phyloP scores from a whole-genome alignment of 1,140 invertebrate species.

The Calliopsis andreniformis region DNA sequence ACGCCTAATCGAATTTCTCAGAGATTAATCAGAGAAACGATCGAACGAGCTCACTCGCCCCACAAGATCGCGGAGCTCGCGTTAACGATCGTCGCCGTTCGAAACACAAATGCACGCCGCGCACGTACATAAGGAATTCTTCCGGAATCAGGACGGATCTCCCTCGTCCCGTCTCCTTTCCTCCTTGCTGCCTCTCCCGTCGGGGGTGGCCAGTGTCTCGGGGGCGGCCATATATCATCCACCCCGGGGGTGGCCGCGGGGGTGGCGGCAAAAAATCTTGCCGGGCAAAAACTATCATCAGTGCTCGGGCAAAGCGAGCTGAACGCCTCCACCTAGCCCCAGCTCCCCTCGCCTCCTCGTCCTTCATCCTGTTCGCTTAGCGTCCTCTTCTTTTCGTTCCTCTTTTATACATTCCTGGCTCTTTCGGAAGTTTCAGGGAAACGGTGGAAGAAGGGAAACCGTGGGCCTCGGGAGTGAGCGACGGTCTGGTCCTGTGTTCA shows the following conservation, averaged over 20 bases:
- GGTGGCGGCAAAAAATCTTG: conserved; percentile 79
- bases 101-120: conserved; percentile 52
- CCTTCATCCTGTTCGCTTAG: conserved; percentile 27
- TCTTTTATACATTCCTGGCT: neutral
- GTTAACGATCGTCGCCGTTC: conserved; percentile 64
- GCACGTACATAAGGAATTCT: conserved; percentile 74
- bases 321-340: conserved; percentile 72
- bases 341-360: conserved; percentile 35
- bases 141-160: conserved; percentile 69
- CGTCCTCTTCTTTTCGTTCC: conserved; percentile 48
- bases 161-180: conserved; percentile 44
- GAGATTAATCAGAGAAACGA: too few species aligned
- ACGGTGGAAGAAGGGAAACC: conserved; percentile 12
- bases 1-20: too few species aligned
- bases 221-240: conserved; percentile 81
- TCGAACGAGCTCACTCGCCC: neutral
- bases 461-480: neutral
- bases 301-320: conserved; percentile 79
- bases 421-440: conserved; percentile 18
- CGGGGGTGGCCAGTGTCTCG: conserved; percentile 79
- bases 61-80: conserved; percentile 2
- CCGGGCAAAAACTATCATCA: conserved; percentile 81
- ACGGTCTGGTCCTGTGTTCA: conserved; percentile 7
- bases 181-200: conserved; percentile 57
- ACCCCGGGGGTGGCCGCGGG: conserved; percentile 74